A percentile compares a stretch with the other conserved stretches of the same genome.
phyloP scores from a whole-genome alignment of 1,140 invertebrate species.

The Euwallacea fornicatus region DNA sequence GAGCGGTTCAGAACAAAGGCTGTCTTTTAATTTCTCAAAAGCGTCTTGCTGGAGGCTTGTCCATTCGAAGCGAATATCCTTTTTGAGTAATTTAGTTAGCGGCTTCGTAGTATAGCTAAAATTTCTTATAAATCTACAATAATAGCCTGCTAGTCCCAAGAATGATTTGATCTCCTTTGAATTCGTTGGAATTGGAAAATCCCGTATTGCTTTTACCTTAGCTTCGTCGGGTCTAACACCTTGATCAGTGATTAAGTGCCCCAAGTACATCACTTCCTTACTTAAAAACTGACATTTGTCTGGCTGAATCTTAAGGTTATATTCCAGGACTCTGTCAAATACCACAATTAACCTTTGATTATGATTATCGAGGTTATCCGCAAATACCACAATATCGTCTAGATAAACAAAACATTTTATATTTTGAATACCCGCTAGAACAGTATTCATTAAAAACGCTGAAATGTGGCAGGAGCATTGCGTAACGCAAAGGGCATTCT shows the following conservation, averaged over 20 bases:
- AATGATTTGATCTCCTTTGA: conserved; percentile 29
- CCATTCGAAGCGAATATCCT: conserved; percentile 19
- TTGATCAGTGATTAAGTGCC: conserved; percentile 40
- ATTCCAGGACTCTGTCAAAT: neutral
- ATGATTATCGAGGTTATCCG: conserved; percentile 46
- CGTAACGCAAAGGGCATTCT: neutral
- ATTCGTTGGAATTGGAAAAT: conserved; percentile 21
- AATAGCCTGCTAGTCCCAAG: conserved; percentile 17
- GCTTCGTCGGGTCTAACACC: conserved; percentile 42
- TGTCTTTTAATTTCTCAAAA: conserved; percentile 7
- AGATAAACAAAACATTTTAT: conserved; percentile 41
- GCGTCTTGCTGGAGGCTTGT: neutral
- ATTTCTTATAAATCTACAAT: conserved; percentile 23
- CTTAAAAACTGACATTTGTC: conserved; percentile 31
- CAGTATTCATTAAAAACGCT: conserved; percentile 45
- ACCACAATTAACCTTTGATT: conserved; percentile 33
- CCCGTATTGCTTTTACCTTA: conserved; percentile 24
- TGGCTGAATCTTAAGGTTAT: conserved; percentile 36
- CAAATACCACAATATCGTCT: conserved; percentile 50
- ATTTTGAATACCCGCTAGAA: conserved; percentile 48
- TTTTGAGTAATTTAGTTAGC: conserved; percentile 39
- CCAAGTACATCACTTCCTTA: conserved; percentile 40
- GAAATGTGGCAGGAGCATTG: neutral
- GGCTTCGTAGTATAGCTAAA: conserved; percentile 27
- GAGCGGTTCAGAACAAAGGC: conserved; percentile 41